Percentiles rank a stretch among this genome's conserved stretches.
Conservation (phyloP, 2,888 invertebrate species). For the Tiphia femorata region DNA sequence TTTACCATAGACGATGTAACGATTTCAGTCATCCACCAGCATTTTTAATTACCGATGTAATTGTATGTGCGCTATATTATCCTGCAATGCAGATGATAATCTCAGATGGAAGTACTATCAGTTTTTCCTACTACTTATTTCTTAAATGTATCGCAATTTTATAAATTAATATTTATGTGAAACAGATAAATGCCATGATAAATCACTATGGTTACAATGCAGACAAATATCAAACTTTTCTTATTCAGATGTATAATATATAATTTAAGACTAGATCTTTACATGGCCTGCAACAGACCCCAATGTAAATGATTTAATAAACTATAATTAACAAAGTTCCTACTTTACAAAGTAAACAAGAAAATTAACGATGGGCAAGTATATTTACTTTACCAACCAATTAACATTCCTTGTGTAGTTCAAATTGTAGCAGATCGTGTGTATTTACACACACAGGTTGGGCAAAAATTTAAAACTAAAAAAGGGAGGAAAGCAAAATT, state of each 20-base stretch:
- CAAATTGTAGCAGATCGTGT: background rate
- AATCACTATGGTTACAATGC: no score
- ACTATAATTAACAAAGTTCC: conserved; percentile 42
- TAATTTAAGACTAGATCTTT: background rate
- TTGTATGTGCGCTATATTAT: no score
- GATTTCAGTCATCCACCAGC: no score
- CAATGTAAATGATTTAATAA: conserved; percentile 7
- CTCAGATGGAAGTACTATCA: no score
- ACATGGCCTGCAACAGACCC: conserved; percentile 1
- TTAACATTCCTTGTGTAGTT: conserved; percentile 22
- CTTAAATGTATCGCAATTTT: no score
- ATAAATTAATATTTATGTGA: no score
- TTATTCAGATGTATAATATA: background rate
- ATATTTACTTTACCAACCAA: conserved; percentile 16
- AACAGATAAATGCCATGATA: no score
- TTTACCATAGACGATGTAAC: no score
- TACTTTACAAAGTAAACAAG: conserved; percentile 36
- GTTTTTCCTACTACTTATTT: no score
- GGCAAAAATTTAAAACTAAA: background rate
- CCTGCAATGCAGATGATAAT: no score
- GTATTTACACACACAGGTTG: background rate
- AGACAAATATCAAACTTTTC: no score
- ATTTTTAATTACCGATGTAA: no score
- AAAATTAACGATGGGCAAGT: conserved; percentile 22
- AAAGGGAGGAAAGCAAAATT: background rate